Conservation (phyloP, 2,888 invertebrate species). For the Sacculina carcini region DNA sequence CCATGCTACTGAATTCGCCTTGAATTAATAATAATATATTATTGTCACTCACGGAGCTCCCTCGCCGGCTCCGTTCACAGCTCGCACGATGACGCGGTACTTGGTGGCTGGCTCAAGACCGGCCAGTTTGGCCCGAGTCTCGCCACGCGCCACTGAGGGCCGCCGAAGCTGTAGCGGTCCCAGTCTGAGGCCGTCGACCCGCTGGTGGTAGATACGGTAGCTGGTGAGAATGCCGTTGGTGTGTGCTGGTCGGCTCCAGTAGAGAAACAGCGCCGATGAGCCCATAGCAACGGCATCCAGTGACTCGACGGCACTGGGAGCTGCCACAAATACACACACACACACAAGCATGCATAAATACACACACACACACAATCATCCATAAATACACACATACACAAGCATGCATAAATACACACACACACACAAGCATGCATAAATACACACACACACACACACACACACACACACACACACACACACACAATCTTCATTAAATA, state of each 20-base stretch:
- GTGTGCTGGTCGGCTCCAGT: slow-evolving; percentile 72
- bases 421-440: no score
- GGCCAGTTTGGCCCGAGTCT: slow-evolving; percentile 52
- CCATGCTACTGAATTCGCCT: no score
- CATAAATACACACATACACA: no score
- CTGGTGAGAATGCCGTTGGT: slow-evolving; percentile 77
- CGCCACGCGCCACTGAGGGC: slow-evolving; percentile 46
- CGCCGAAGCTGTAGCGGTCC: slow-evolving; percentile 40
- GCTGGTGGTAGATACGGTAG: slow-evolving; percentile 70
- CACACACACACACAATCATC: no score
- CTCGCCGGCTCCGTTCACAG: slow-evolving; percentile 62
- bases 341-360: no score
- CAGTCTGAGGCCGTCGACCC: slow-evolving; percentile 32
- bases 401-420: no score
- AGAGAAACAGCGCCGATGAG: slow-evolving; percentile 60
- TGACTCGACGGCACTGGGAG: slow-evolving; percentile 58
- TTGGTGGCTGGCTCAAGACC: slow-evolving; percentile 59
- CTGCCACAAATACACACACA: slow-evolving; percentile 17
- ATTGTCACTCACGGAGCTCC: slow-evolving; percentile 37
- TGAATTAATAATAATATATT: no score
- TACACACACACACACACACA: no score
- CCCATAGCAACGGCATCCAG: slow-evolving; percentile 65
- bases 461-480: no score
- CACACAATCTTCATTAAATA: no score
- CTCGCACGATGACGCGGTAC: slow-evolving; percentile 47